Evolutionary conservation across 2,888 invertebrate species (phyloP), one percentile per base, ranked within the genome.

Genomic region (Molorchus minor): DNA sequence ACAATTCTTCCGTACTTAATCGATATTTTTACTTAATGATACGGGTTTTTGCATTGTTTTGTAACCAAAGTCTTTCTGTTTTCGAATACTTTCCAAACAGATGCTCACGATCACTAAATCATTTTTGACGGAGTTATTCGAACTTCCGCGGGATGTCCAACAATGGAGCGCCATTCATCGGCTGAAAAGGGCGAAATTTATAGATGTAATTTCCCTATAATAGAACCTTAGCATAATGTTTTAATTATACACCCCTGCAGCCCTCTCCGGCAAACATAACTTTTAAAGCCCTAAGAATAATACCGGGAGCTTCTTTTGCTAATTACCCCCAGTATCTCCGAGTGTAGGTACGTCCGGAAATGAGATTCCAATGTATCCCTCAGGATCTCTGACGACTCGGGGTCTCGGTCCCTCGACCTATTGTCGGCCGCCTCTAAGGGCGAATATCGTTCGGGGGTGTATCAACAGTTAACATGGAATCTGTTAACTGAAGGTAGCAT

Each of bases 361-460:
- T 79, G 80, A 80, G 80, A 80, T 80, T 80, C 78, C 79, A 70
- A 81, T 80, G 81, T 80, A 78, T 80, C 81, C 81, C 80, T 73
- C 71, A 80, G 81, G 80, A 80, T 76, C 76, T 75, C 74, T 73
- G 64, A 69, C 64, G 56, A 70, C 66, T 71, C 69, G 25, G 25
- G 4, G 25, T 25, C 25, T 25, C 25, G n/a, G n/a, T n/a, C n/a
- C 61, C 55, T 43, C 35, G 19, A 21, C 35, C 13, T 10, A 52
- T 36, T 46, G 52, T 49, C 21, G 49, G 46, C 25, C n/a, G 17
- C 43, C 41, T 46, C 45, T 58, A 71, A 66, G 72, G 71, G 57
- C 69, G 67, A 74, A 55, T 69, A 67, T 75, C 67, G 74, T 70
- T 52, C 55, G 53, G 55, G 58, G 55, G 58, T 66, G 64, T 69